A percentile compares a stretch with the other conserved stretches of the same genome.
phyloP scores from a whole-genome alignment of 2,888 invertebrate species.

The Caenorhabditis panamensis region DNA sequence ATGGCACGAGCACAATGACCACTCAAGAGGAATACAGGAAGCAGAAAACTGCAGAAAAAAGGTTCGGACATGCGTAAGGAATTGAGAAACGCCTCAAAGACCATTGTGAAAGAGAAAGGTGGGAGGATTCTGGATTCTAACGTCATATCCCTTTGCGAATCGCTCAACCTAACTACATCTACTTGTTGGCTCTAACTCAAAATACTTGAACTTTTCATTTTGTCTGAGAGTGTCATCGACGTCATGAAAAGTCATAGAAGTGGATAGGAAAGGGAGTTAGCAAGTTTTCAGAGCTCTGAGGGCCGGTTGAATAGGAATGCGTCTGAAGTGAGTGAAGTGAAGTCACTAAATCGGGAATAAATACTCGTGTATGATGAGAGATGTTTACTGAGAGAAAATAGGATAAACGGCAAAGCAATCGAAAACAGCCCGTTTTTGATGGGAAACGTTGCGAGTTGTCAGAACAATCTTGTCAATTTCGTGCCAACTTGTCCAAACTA shows the following conservation, averaged over 20 bases:
- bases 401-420: conserved; percentile 12
- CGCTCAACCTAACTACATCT: neutral
- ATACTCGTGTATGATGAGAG: conserved; percentile 21
- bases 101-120: conserved; percentile 29
- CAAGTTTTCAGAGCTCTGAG: conserved; percentile 3
- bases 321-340: conserved; percentile 4
- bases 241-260: conserved; percentile 15
- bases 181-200: conserved; percentile 13
- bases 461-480: conserved; percentile 36
- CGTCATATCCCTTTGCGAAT: conserved; percentile 23
- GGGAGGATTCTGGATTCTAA: conserved; percentile 35
- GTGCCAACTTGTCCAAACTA: neutral
- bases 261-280: neutral
- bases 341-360: conserved; percentile 32
- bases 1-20: conserved; percentile 6
- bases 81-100: conserved; percentile 33
- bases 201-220: conserved; percentile 60
- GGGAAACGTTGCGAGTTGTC: conserved; percentile 43
- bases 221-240: conserved; percentile 16
- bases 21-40: conserved; percentile 6
- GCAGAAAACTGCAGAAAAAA: neutral
- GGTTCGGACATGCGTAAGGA: conserved; percentile 35
- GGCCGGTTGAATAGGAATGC: too few species aligned
- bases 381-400: conserved; percentile 41
- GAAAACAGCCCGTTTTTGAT: conserved; percentile 36